A percentile compares a stretch with the other conserved stretches of the same genome.
Conservation (phyloP, 2,113 vertebrate species). For the Pedetes capensis region DNA sequence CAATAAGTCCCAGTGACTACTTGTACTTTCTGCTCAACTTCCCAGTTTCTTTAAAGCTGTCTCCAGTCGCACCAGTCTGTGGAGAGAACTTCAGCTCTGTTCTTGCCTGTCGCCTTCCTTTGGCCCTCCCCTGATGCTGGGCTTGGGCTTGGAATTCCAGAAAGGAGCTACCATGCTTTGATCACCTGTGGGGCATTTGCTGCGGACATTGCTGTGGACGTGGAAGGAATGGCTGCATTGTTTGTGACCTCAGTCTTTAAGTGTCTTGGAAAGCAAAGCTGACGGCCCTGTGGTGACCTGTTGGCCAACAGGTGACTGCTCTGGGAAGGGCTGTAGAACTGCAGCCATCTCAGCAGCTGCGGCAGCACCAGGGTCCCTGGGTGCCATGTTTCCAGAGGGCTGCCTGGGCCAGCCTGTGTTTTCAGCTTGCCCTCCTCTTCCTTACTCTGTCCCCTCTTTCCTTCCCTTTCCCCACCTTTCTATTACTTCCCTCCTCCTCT, state of each 20-base stretch:
- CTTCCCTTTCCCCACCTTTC: rapidly evolving
- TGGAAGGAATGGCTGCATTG: neutral
- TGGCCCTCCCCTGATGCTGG: rapidly evolving
- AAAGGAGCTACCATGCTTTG: neutral
- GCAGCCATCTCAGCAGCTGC: too few species aligned
- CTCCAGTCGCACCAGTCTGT: neutral
- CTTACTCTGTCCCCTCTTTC: too few species aligned
- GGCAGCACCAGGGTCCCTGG: neutral
- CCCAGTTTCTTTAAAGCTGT: neutral
- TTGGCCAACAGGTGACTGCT: too few species aligned
- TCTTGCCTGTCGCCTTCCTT: rapidly evolving
- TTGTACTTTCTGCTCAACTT: neutral
- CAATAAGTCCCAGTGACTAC: rapidly evolving
- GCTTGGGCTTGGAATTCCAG: neutral
- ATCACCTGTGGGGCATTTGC: too few species aligned
- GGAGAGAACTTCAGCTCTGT: neutral
- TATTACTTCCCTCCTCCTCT: too few species aligned
- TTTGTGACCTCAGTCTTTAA: neutral
- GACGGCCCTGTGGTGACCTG: too few species aligned
- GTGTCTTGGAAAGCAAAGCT: neutral
- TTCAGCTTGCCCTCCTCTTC: too few species aligned
- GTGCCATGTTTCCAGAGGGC: neutral
- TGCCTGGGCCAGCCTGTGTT: neutral
- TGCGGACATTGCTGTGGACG: too few species aligned
- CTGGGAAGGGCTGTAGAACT: too few species aligned